Evolutionary conservation across 2,797 vertebrate genomes (phyloP).

Genomic region (Mus caroli): DNA sequence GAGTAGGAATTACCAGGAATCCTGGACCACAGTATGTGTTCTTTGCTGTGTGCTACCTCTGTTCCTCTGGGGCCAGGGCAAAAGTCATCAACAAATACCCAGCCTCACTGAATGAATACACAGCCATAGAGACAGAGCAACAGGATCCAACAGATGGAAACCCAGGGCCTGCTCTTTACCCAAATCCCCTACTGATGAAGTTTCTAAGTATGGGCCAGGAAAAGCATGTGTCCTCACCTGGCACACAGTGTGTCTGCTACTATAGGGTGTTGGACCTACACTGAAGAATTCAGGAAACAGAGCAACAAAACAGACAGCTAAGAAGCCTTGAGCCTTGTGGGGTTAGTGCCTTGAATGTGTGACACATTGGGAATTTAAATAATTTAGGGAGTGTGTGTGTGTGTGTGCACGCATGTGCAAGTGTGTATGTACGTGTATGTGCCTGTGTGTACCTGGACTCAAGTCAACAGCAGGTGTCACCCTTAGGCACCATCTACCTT

Average conservation of each 20-base stretch:
- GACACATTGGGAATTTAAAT: not conserved
- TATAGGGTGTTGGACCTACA: not conserved
- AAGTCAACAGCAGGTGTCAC: not conserved
- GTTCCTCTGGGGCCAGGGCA: no score
- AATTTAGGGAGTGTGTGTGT: not conserved
- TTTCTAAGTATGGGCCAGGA: not conserved
- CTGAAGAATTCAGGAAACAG: not conserved
- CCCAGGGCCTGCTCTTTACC: not conserved
- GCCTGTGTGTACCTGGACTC: not conserved
- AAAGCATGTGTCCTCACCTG: no score
- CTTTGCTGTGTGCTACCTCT: not conserved
- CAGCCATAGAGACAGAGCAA: not conserved
- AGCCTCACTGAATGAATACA: not conserved
- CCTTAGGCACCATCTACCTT: not conserved
- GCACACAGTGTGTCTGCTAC: not conserved
- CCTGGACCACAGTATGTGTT: not conserved
- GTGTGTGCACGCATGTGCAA: no score
- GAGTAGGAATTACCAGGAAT: no score
- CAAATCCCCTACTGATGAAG: no score
- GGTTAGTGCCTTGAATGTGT: not conserved
- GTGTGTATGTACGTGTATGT: not conserved
- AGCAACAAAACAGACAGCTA: no score
- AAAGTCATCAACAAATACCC: no score
- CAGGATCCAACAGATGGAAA: not conserved
- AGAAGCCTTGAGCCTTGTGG: not conserved